Percentiles rank a stretch among this genome's conserved stretches.
Conservation (phyloP, 2,888 invertebrate genomes). For the Apotomis betuletana region DNA sequence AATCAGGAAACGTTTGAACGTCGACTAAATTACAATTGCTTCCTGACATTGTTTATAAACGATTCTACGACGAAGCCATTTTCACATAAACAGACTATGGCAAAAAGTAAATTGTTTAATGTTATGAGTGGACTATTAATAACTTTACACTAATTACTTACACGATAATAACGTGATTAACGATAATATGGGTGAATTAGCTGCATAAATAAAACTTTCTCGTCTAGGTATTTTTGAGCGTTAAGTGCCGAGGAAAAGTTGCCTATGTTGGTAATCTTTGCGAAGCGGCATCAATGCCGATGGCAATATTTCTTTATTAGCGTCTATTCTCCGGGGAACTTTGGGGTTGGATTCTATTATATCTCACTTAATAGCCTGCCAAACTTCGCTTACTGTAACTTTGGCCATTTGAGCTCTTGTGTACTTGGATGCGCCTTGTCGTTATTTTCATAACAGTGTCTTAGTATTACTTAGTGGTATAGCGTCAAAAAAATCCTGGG, state of each 20-base stretch:
- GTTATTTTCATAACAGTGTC: neutral
- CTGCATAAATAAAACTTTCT: slow-evolving; percentile 8
- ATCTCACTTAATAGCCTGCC: slow-evolving; percentile 27
- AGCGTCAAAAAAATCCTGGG: too few relatives aligned
- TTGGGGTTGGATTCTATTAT: slow-evolving; percentile 27
- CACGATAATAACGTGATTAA: slow-evolving; percentile 7
- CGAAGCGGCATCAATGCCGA: slow-evolving; percentile 24
- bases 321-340: slow-evolving; percentile 22
- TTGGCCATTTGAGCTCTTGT: neutral
- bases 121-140: slow-evolving; percentile 33
- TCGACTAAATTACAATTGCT: slow-evolving; percentile 60
- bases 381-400: slow-evolving; percentile 21
- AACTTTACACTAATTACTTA: slow-evolving; percentile 25
- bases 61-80: slow-evolving; percentile 53
- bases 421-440: neutral
- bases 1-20: slow-evolving; percentile 50
- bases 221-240: neutral
- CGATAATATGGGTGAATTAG: slow-evolving; percentile 10
- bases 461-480: neutral
- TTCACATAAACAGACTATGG: slow-evolving; percentile 46
- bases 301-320: slow-evolving; percentile 36
- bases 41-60: slow-evolving; percentile 67
- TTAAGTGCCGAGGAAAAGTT: neutral
- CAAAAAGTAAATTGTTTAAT: slow-evolving; percentile 37
- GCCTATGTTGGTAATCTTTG: slow-evolving; percentile 5